Percentiles rank a stretch among this genome's conserved stretches.
Evolutionary conservation across 2,797 vertebrate genomes (phyloP).

Genomic region (Benthosema pterotum): DNA sequence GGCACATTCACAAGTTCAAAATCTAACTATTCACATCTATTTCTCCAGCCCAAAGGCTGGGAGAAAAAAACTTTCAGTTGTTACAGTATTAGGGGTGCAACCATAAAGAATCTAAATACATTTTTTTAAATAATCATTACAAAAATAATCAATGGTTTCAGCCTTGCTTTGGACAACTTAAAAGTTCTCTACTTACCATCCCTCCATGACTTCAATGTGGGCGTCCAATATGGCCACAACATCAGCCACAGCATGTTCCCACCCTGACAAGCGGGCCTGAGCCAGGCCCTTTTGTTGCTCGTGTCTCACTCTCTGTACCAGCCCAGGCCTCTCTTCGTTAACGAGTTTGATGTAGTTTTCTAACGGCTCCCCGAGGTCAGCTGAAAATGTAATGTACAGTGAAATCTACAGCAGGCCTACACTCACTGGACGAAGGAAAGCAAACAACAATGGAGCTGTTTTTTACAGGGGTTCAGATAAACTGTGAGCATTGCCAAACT

Average conservation of each 20-base stretch:
- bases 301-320: slow-evolving; percentile 73
- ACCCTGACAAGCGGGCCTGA: slow-evolving; percentile 71
- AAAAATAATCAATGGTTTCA: too few species aligned
- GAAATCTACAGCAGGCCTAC: slow-evolving; percentile 4
- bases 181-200: slow-evolving; percentile 51
- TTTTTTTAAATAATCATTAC: too few species aligned
- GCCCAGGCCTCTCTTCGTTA: slow-evolving; percentile 49
- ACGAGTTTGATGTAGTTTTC: slow-evolving; percentile 52
- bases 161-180: neutral
- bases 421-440: neutral
- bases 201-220: slow-evolving; percentile 76
- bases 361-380: slow-evolving; percentile 52
- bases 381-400: slow-evolving; percentile 39
- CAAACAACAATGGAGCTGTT: neutral
- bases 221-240: slow-evolving; percentile 81
- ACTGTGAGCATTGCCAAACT: too few species aligned
- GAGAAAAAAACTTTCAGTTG: too few species aligned
- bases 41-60: too few species aligned
- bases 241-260: slow-evolving; percentile 70
- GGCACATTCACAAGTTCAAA: too few species aligned
- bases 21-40: too few species aligned
- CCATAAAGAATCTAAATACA: too few species aligned
- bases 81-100: too few species aligned
- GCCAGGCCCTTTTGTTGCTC: slow-evolving; percentile 69
- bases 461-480: too few species aligned